Conservation (phyloP, 2,888 invertebrate species). For the Trichacis sp. region DNA sequence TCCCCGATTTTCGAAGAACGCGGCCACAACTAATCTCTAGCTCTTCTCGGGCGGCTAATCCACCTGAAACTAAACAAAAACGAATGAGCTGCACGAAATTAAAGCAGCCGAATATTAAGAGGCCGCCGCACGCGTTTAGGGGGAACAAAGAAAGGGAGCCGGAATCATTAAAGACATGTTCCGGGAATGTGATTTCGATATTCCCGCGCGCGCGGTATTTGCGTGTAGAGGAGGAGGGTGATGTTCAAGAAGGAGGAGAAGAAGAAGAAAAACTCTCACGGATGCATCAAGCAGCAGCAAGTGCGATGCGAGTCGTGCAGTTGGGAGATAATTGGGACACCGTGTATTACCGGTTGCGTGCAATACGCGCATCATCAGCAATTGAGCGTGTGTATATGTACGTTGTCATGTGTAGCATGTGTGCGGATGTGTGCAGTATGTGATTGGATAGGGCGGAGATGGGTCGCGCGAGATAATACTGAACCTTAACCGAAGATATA, state of each 20-base stretch:
- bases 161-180: no score
- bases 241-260: no score
- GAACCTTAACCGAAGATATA: conserved; percentile 66
- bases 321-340: conserved; percentile 65
- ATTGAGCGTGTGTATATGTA: no score
- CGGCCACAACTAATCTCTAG: conserved; percentile 26
- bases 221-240: no score
- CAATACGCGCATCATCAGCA: no score
- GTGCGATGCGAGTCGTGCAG: no score
- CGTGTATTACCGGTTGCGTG: conserved; percentile 68
- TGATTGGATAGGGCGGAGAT: conserved; percentile 69
- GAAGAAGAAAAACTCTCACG: no score
- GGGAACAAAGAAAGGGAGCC: neutral
- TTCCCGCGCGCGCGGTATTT: neutral
- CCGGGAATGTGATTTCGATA: no score
- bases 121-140: neutral
- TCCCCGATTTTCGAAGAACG: conserved; percentile 32
- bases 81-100: conserved; percentile 21
- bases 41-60: conserved; percentile 14
- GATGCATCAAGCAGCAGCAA: no score
- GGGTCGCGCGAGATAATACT: conserved; percentile 67
- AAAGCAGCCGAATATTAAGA: neutral
- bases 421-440: conserved; percentile 62
- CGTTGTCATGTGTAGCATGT: no score
- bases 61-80: neutral